Conservation (phyloP, 2,888 invertebrate species). For the Ochropacha duplaris region DNA sequence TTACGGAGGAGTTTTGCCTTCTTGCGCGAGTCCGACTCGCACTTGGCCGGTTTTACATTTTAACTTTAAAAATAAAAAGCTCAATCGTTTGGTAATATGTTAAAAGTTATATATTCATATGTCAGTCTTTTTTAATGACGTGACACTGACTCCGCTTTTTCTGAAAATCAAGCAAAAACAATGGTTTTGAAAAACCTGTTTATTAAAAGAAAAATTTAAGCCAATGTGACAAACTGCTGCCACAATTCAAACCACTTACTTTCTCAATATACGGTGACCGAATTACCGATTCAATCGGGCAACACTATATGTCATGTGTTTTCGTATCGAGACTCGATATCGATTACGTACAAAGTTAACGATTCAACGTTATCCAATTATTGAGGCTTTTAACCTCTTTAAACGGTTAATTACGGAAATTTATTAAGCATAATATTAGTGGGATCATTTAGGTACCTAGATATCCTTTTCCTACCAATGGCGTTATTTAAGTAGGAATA, state of each 20-base stretch:
- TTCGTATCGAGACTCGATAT: background rate
- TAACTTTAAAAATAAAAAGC: too few relatives aligned
- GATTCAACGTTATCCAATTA: conserved; percentile 24
- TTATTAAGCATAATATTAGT: too few relatives aligned
- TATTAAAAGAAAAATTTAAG: background rate
- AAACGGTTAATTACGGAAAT: conserved; percentile 1
- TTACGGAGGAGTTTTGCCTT: too few relatives aligned
- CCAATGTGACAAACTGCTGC: background rate
- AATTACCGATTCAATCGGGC: background rate
- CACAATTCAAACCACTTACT: background rate
- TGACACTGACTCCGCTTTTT: background rate
- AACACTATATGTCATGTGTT: background rate
- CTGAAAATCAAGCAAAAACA: background rate
- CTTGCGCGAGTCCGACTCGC: too few relatives aligned
- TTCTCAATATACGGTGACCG: background rate
- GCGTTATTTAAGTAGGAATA: too few relatives aligned
- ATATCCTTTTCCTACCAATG: too few relatives aligned
- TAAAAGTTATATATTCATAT: background rate
- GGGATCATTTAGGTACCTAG: too few relatives aligned
- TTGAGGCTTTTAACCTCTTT: conserved; percentile 17
- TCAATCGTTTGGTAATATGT: background rate
- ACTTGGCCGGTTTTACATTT: too few relatives aligned
- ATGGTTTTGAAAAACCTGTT: background rate
- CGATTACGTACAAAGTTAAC: conserved; percentile 9
- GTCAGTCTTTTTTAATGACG: background rate